Conservation (phyloP, 2,888 invertebrate genomes). For the Macrophya annulata region DNA sequence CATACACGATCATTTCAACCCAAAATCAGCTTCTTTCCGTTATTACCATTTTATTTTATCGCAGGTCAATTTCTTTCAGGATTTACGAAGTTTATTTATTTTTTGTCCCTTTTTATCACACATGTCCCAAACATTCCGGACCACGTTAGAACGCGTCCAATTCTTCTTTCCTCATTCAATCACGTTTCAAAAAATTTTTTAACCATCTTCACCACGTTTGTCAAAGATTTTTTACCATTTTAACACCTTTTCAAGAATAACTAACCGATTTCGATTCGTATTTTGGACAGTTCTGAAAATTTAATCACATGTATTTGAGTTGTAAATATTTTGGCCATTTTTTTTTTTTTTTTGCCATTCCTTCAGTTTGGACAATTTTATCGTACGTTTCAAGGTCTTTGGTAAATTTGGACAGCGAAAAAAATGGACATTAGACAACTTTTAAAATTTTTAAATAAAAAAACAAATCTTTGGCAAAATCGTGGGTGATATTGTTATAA, state of each 20-base stretch:
- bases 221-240: background rate
- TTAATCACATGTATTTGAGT: background rate
- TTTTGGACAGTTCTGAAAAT: background rate
- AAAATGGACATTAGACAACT: background rate
- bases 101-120: background rate
- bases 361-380: no score
- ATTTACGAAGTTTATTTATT: no score
- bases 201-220: no score
- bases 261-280: no score
- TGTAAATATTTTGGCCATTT: background rate
- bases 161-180: background rate
- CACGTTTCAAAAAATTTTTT: background rate
- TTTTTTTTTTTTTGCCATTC: background rate
- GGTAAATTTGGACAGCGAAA: background rate
- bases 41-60: no score
- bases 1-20: no score
- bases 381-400: background rate
- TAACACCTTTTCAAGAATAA: background rate
- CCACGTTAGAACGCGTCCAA: background rate
- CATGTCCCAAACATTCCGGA: background rate
- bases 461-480: background rate
- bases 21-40: no score
- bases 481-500: background rate
- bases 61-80: no score
- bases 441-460: background rate